A percentile compares a stretch with the other conserved stretches of the same genome.
Evolutionary conservation across 1,140 invertebrate genomes (phyloP).

Genomic region (Mycetomoellerius zeteki): DNA sequence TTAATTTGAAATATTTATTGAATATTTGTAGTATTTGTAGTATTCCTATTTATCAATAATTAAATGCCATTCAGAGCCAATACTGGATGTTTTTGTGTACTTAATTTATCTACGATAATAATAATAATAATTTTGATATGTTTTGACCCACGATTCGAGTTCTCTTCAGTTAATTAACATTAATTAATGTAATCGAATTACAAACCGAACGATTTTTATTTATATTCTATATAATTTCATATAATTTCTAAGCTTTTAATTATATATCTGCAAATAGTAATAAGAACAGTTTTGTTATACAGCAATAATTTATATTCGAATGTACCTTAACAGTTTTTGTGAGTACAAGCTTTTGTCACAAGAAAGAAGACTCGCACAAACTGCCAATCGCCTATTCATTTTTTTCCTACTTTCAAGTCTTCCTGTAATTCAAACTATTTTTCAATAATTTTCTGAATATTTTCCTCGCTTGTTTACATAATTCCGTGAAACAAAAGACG

Average conservation of each 20-base stretch:
- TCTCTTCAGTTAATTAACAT: too few species aligned
- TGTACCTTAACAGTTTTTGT: neutral
- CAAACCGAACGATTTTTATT: too few species aligned
- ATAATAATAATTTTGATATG: too few species aligned
- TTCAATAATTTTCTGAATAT: slow-evolving; percentile 28
- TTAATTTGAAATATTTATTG: neutral
- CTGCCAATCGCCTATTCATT: neutral
- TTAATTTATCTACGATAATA: too few species aligned
- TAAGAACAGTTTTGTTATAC: neutral
- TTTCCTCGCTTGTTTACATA: slow-evolving; percentile 19
- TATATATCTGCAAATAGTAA: neutral
- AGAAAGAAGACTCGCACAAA: neutral
- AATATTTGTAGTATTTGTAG: neutral
- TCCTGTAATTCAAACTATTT: neutral
- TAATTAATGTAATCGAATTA: too few species aligned
- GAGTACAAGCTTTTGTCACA: neutral
- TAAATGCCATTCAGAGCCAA: too few species aligned
- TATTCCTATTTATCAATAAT: neutral
- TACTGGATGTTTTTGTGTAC: too few species aligned
- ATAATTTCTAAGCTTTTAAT: slow-evolving; percentile 6
- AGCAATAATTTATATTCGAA: neutral
- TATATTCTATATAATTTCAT: neutral
- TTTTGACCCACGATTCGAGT: too few species aligned
- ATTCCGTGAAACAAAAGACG: slow-evolving; percentile 7
- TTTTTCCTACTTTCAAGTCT: neutral